Conservation (phyloP, 2,113 vertebrate species). For the Jacana jacana region DNA sequence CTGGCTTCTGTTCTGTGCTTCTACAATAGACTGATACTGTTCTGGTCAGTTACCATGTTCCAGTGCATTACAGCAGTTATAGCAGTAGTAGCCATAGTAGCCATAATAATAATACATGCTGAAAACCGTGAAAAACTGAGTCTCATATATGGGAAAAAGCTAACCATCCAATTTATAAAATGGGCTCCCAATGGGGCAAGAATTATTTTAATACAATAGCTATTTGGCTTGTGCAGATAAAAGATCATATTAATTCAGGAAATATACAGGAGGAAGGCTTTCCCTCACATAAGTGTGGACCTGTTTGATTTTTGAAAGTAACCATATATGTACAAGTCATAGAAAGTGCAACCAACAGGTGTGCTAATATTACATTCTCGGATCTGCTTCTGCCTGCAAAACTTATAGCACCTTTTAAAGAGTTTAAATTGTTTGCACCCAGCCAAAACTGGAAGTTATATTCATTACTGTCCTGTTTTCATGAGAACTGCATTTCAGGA, state of each 20-base stretch:
- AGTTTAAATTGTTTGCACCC: background rate
- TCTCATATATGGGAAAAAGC: background rate
- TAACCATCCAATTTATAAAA: background rate
- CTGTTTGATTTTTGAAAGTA: background rate
- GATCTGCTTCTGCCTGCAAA: background rate
- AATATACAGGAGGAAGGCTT: too few relatives aligned
- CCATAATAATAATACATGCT: background rate
- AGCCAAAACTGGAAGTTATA: background rate
- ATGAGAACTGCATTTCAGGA: background rate
- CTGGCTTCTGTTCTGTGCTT: background rate
- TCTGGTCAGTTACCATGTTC: background rate
- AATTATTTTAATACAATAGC: background rate
- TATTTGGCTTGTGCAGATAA: background rate
- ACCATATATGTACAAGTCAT: background rate
- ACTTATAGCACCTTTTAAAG: background rate
- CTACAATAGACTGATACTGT: background rate
- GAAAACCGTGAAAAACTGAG: background rate
- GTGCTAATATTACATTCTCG: background rate
- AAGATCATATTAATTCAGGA: background rate
- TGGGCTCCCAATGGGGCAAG: background rate
- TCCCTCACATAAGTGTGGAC: fast-evolving
- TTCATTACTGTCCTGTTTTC: background rate
- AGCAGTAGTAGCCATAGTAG: background rate
- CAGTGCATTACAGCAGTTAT: background rate
- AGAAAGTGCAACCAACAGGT: background rate